Conservation (phyloP, 2,113 vertebrate species). For the Dendropsophus ebraccatus region DNA sequence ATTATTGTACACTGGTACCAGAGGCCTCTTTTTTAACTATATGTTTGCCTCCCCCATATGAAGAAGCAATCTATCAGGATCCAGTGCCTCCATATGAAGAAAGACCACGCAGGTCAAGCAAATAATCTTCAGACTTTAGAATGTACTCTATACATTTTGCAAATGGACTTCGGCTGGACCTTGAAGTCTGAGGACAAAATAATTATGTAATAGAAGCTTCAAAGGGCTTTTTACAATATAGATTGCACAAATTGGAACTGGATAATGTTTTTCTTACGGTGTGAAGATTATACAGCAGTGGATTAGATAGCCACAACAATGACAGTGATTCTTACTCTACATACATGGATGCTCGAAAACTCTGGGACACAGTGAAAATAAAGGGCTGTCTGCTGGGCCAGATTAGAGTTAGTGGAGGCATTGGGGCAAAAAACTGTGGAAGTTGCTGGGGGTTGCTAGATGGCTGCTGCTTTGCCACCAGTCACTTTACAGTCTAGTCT, state of each 20-base stretch:
- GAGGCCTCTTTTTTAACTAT: slow-evolving; percentile 73
- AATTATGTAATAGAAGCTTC: slow-evolving; percentile 24
- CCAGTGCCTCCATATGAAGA: slow-evolving; percentile 66
- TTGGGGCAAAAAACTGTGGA: too few species aligned
- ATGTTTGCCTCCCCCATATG: slow-evolving; percentile 81
- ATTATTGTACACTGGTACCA: slow-evolving; percentile 67
- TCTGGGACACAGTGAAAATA: neutral
- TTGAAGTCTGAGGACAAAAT: slow-evolving; percentile 41
- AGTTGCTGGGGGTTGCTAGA: too few species aligned
- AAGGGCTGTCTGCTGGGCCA: neutral
- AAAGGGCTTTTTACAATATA: slow-evolving; percentile 33
- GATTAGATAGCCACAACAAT: neutral
- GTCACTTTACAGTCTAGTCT: too few species aligned
- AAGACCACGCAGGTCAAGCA: slow-evolving; percentile 49
- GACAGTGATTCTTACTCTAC: neutral
- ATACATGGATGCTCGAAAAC: neutral
- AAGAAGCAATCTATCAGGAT: slow-evolving; percentile 76
- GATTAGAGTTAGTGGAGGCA: too few species aligned
- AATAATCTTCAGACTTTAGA: slow-evolving; percentile 54
- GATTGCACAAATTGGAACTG: slow-evolving; percentile 24
- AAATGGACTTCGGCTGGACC: slow-evolving; percentile 52
- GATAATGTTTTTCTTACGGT: neutral
- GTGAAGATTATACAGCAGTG: neutral
- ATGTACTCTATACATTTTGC: slow-evolving; percentile 29
- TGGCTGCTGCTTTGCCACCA: too few species aligned